Evolutionary conservation across 1,140 invertebrate species (phyloP).

Genomic region (Drosophila mauritiana): DNA sequence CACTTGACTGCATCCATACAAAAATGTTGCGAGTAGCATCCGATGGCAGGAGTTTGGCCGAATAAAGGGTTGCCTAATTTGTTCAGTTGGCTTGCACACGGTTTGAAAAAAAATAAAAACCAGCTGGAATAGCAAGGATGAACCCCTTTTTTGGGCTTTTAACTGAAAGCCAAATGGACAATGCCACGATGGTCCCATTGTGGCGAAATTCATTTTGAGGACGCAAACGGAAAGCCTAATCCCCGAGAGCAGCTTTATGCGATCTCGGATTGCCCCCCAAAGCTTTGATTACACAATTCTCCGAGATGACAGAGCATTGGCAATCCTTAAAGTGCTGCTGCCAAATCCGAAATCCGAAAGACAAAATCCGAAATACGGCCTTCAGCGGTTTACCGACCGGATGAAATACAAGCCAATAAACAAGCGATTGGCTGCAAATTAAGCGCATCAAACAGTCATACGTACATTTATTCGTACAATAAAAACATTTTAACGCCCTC

Average conservation of each 20-base stretch:
- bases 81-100: slow-evolving; percentile 63
- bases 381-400: slow-evolving; percentile 6
- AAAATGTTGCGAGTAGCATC: slow-evolving; percentile 54
- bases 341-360: slow-evolving; percentile 1
- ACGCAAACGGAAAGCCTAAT: slow-evolving; percentile 25
- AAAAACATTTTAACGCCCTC: slow-evolving; percentile 49
- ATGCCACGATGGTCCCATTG: slow-evolving; percentile 20
- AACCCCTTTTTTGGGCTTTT: slow-evolving; percentile 33
- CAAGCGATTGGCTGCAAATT: slow-evolving; percentile 22
- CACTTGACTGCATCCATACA: slow-evolving; percentile 84
- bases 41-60: slow-evolving; percentile 3
- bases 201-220: slow-evolving; percentile 25
- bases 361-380: background rate
- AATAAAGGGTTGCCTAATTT: slow-evolving; percentile 76
- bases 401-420: slow-evolving; percentile 44
- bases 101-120: slow-evolving; percentile 6
- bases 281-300: slow-evolving; percentile 23
- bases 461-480: slow-evolving; percentile 35
- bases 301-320: background rate
- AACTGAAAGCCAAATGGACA: slow-evolving; percentile 17
- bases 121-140: slow-evolving; percentile 19
- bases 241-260: slow-evolving; percentile 19
- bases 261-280: slow-evolving; percentile 3
- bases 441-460: slow-evolving; percentile 35
- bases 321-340: slow-evolving; percentile 26